These are phyloP conservation scores for Circaetus gallicus DNA, from an alignment of 2,113 vertebrate species.

Conservation along the genomic window DNA sequence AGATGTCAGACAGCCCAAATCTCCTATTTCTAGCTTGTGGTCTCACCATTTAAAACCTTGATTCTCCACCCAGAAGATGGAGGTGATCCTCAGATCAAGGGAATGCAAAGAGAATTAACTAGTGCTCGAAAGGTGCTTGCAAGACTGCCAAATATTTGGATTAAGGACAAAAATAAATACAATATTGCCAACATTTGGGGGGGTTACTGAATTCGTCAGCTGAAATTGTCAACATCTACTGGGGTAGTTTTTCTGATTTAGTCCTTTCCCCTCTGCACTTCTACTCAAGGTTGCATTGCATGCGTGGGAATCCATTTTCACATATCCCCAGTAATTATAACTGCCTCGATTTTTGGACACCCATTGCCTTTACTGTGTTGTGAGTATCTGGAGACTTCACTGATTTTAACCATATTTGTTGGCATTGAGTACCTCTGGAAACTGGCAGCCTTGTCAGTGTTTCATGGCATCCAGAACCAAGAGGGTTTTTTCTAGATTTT, in stretches of 20 bases:
- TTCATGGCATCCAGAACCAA: neutral
- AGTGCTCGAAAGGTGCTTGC: neutral
- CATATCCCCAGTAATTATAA: neutral
- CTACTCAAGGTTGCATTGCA: neutral
- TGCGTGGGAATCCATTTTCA: neutral
- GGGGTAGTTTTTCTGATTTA: neutral
- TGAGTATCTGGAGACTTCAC: neutral
- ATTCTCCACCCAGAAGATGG: neutral
- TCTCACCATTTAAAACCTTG: neutral
- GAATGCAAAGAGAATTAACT: neutral
- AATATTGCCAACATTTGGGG: accelerated
- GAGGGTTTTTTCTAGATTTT: neutral
- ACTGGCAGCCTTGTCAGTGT: neutral
- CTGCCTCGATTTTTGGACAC: neutral
- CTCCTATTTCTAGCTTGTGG: neutral
- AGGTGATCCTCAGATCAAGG: neutral
- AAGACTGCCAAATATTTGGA: neutral
- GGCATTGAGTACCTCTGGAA: neutral
- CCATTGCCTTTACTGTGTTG: neutral
- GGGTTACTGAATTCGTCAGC: neutral
- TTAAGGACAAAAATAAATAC: neutral
- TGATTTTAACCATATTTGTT: neutral
- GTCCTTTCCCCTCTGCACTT: neutral
- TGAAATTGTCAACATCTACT: neutral
- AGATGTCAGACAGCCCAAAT: neutral